phyloP scores from a whole-genome alignment of 2,113 vertebrate genomes.

The Istiophorus platypterus region DNA sequence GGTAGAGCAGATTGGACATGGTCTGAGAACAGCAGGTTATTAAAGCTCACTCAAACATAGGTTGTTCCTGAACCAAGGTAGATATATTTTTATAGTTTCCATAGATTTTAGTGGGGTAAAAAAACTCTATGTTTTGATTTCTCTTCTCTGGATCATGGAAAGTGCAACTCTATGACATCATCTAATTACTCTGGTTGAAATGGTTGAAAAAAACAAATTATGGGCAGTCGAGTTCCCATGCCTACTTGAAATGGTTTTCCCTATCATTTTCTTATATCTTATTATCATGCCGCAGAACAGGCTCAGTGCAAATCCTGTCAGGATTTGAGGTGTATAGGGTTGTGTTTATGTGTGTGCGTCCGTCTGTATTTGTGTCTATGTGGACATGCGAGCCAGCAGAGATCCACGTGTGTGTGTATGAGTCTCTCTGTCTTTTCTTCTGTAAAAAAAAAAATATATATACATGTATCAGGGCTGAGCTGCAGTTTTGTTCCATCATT shows the following conservation, averaged over 20 bases:
- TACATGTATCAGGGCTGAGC: conserved; percentile 30
- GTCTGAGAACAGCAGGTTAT: neutral
- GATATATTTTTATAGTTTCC: neutral
- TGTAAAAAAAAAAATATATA: conserved; percentile 2
- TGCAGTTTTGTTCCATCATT: conserved; percentile 48
- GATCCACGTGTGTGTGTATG: conserved; percentile 2
- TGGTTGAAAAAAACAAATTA: conserved; percentile 51
- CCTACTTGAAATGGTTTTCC: conserved; percentile 54
- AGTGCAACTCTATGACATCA: conserved; percentile 70
- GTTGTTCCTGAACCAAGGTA: neutral
- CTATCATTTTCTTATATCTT: conserved; percentile 73
- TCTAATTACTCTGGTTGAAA: conserved; percentile 71
- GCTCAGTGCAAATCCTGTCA: conserved; percentile 57
- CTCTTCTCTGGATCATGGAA: conserved; percentile 58
- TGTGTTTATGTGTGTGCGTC: conserved; percentile 65
- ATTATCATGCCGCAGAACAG: conserved; percentile 65
- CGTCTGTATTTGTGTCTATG: conserved; percentile 28
- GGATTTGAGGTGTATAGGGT: conserved; percentile 65
- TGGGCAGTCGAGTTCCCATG: conserved; percentile 70
- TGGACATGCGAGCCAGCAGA: neutral
- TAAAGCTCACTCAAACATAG: neutral
- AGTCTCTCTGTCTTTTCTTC: conserved; percentile 33
- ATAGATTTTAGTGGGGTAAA: neutral
- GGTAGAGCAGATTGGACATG: neutral
- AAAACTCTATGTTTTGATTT: conserved; percentile 45